A percentile compares a stretch with the other conserved stretches of the same genome.
Conservation (phyloP, 2,113 vertebrate species). For the Numida meleagris region DNA sequence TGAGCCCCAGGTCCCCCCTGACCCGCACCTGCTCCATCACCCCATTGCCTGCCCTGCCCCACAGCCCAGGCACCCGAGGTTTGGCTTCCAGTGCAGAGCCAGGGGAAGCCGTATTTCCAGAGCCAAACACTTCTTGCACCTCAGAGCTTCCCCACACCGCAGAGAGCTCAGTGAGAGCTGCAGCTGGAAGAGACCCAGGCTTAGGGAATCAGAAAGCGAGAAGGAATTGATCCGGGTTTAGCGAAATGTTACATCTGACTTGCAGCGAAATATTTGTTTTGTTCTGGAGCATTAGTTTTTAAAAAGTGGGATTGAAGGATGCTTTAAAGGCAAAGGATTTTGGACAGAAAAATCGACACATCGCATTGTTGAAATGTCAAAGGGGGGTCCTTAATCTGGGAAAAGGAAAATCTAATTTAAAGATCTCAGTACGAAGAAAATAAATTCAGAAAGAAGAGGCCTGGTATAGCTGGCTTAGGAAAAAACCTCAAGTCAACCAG, state of each 20-base stretch:
- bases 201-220: neutral
- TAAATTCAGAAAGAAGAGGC: neutral
- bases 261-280: slow-evolving; percentile 10
- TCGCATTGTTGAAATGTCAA: slow-evolving; percentile 19
- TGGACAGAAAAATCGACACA: slow-evolving; percentile 13
- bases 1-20: neutral
- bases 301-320: slow-evolving; percentile 5
- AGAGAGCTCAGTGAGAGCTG: neutral
- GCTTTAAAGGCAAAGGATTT: neutral
- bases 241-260: slow-evolving; percentile 52
- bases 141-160: rapidly evolving
- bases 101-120: neutral
- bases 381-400: neutral
- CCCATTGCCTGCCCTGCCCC: neutral
- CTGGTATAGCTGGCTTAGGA: neutral
- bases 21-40: rapidly evolving
- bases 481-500: neutral
- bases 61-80: neutral
- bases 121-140: neutral
- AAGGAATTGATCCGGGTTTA: slow-evolving; percentile 40
- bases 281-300: slow-evolving; percentile 27
- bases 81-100: neutral
- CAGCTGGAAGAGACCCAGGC: rapidly evolving
- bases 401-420: slow-evolving; percentile 28
- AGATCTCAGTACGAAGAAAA: neutral